Base-by-base conservation (phyloP, 2,888 invertebrate genomes). In the Hipparchia sbordonii region DNA sequence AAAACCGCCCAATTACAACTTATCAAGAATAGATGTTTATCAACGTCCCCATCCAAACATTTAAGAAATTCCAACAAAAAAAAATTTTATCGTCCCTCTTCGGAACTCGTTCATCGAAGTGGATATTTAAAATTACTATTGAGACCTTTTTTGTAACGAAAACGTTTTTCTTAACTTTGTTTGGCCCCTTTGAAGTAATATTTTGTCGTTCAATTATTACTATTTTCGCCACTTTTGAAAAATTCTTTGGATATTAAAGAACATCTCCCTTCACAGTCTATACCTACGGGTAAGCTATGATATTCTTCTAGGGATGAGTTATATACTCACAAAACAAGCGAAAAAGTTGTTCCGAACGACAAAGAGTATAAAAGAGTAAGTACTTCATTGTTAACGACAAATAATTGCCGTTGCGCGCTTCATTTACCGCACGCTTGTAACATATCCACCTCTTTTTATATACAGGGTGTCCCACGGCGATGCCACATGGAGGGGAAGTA, bases 211-310 rank as follows among this genome's bases (percentile, higher is more conserved):
- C 39, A 39, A 39, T 39, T 39, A 67, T 67, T 70, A 72, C 72
- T 74, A 72, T 70, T 72, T 70, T 74, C 67, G 70, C 59, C 67
- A 72, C 72, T 70, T 74, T 63, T 46, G 67, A 57, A 67, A 63
- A 62, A 63, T 60, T 52, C 54, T 57, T 13, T n/a, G 62, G 45
- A 59, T 74, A 72, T 67, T 72, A 72, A 74, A 71, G 71, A 74
- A 67, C 45, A 39, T 51, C 51, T 61, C 23, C 23, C 23, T 23
- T 23, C 23, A 23, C 23, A 23, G 23, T 23, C 23, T 23, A 23
- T 23, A 23, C 59, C n/a, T n/a, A 45, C 6, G 10, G 8, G 63
- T 2, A 51, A 12, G 52, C 63, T 23, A 33, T 13, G 13, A 33
- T 13, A 12, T 0, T 65, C 33, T 23, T 23, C 23, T 23, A 23